Base-by-base conservation (phyloP, 2,113 vertebrate genomes). In the Oenanthe oenanthe region DNA sequence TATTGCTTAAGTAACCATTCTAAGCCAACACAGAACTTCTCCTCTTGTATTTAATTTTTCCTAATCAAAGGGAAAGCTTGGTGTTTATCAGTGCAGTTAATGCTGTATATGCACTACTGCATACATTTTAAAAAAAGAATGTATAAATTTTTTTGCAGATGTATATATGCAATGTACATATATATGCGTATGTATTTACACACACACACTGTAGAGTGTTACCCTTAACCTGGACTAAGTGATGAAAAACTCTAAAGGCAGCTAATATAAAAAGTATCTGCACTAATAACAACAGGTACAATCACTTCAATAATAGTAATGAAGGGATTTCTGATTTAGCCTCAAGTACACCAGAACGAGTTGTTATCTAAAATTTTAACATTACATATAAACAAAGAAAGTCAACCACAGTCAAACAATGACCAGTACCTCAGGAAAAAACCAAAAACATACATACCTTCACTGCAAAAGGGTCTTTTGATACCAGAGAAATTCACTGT, bases 381-480 rank as follows among this genome's bases (percentile, higher is more conserved):
- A 57, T 16, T 12, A 61, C 45, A 38, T 47, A 76, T 29, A 60
- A 82, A 61, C 14, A 51, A 6, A 63, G 8, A 22, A 57, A 78
- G 34, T 34, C 58, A 92, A 65, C 18, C 2, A 1, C 54, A 79
- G 51, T 43, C 70, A 51, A 70, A 71, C 21, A 75, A 61, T 17
- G 32, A 82, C 9, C 25, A 60, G 51, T 16, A 86, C 12, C 22
- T 70, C 47, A 76, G 31, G 3, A 51, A 82, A 75, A 73, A 50
- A 5, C 0, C 43, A 43, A 63, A 72, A 8, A 29, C 36, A 57
- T 86, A 97, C 97, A 82, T 97, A 99, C 99, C 99, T 99, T 99
- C 99, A 91, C 99, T 99, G 97, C 99, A 99, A 97, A 99, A 99
- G 32, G 99, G 99, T 92, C 98, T 99, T 97, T 99, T 99, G 96